Conservation (phyloP, 2,113 vertebrate genomes). For the Ia io region DNA sequence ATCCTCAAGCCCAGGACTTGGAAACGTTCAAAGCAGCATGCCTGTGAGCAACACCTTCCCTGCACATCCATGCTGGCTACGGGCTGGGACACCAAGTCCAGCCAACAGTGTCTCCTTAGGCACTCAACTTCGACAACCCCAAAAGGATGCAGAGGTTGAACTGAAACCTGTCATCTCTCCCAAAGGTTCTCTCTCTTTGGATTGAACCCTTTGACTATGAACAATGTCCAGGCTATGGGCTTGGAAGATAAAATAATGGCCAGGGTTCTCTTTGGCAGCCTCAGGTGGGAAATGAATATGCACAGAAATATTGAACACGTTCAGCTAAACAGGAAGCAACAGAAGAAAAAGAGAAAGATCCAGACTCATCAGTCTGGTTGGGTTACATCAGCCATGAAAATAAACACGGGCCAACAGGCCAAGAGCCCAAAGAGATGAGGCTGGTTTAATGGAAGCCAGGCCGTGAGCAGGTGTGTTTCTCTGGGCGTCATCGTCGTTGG, state of each 20-base stretch:
- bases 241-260: neutral
- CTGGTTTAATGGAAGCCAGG: constrained; percentile 44
- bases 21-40: neutral
- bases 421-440: neutral
- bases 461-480: constrained; percentile 13
- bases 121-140: neutral
- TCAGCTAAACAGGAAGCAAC: constrained; percentile 42
- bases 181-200: neutral
- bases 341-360: neutral
- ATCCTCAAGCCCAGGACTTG: neutral
- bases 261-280: neutral
- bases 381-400: constrained; percentile 58
- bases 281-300: constrained; percentile 3
- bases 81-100: neutral
- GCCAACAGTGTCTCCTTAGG: neutral
- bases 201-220: neutral
- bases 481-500: neutral
- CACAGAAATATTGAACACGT: neutral
- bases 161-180: neutral
- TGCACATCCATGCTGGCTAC: neutral
- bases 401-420: constrained; percentile 26
- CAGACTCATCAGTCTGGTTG: constrained; percentile 34
- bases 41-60: constrained; percentile 11
- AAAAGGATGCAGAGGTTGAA: neutral
- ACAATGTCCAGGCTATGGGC: neutral